A percentile compares a stretch with the other conserved stretches of the same genome.
These are phyloP conservation scores for Mylabris phalerata DNA, from an alignment of 1,140 invertebrate species.

Conservation along the genomic window DNA sequence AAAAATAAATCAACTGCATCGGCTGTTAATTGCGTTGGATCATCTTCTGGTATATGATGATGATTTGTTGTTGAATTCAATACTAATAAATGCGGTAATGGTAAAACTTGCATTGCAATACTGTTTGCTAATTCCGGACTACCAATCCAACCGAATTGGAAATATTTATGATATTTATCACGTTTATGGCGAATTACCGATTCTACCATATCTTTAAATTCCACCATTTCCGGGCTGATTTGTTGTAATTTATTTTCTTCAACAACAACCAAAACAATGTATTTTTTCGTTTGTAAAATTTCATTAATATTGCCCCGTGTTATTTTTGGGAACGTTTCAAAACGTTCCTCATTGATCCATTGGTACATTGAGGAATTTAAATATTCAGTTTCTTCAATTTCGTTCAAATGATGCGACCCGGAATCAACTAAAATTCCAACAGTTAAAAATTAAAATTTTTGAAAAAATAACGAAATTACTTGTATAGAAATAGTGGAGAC, in stretches of 20 bases:
- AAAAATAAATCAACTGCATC: constrained; percentile 73
- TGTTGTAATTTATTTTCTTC: constrained; percentile 82
- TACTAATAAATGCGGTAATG: constrained; percentile 80
- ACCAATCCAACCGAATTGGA: constrained; percentile 91
- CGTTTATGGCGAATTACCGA: constrained; percentile 69
- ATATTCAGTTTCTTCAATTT: constrained; percentile 33
- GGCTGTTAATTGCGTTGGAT: constrained; percentile 67
- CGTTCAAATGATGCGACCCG: constrained; percentile 7
- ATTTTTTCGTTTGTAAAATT: constrained; percentile 76
- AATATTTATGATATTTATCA: constrained; percentile 70
- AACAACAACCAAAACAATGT: constrained; percentile 76
- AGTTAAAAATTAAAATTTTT: constrained; percentile 3
- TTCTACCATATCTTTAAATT: constrained; percentile 81
- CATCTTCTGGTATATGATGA: constrained; percentile 83
- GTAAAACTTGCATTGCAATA: constrained; percentile 78
- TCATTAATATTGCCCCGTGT: constrained; percentile 77
- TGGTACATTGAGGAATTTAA: constrained; percentile 64
- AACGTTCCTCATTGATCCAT: constrained; percentile 88
- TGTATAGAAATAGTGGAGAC: constrained; percentile 61
- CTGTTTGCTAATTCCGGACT: constrained; percentile 81
- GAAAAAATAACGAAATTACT: constrained; percentile 43
- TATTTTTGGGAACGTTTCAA: constrained; percentile 83
- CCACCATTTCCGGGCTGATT: constrained; percentile 70
- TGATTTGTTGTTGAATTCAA: constrained; percentile 85
- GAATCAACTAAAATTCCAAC: constrained; percentile 23